Evolutionary conservation across 92 coral and sea anemone genomes (phyloP), one percentile per base, ranked within the genome.

Genomic region (Scolanthus callimorphus): DNA sequence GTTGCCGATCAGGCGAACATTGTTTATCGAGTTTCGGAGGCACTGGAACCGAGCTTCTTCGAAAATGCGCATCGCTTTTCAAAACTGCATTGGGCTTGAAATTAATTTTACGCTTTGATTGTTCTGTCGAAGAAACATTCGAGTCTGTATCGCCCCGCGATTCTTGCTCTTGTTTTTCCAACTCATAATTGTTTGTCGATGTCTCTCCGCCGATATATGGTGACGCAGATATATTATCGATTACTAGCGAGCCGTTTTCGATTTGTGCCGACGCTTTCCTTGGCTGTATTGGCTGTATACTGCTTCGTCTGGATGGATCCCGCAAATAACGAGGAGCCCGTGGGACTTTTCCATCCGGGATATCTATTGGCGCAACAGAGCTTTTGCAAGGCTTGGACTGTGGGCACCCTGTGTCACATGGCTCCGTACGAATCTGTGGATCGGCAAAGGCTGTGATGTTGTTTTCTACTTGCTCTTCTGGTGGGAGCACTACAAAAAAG

Each of bases 321-420:
- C 73, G 73, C 25, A 66, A 43, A 41, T 66, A 66, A 25, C 73
- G 73, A 39, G 73, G 73, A 12, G 53, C 41, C 10, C 54, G 62
- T 41, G 19, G 53, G 22, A 41, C 3, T 6, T 34, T 15, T 34
- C 6, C 41, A 34, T 34, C 41, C 0, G 73, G 73, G 25, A 66
- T 1, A 23, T 23, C 62, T 0, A 53, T 27, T 20, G 73, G 73
- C 0, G 62, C 55, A 50, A 66, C 73, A 0, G 73, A 31, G 26
- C 53, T 59, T 13, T 59, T 30, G 4, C 73, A 39, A 31, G 49
- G 70, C 38, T 63, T 63, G 59, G n/a, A n/a, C n/a, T n/a, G n/a
- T n/a, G n/a, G n/a, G n/a, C n/a, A n/a, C n/a, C n/a, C n/a, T n/a
- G n/a, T n/a, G n/a, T n/a, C n/a, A n/a, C n/a, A n/a, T n/a, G n/a